phyloP scores from a whole-genome alignment of 2,888 invertebrate species.

The Polylopha cassiicola region DNA sequence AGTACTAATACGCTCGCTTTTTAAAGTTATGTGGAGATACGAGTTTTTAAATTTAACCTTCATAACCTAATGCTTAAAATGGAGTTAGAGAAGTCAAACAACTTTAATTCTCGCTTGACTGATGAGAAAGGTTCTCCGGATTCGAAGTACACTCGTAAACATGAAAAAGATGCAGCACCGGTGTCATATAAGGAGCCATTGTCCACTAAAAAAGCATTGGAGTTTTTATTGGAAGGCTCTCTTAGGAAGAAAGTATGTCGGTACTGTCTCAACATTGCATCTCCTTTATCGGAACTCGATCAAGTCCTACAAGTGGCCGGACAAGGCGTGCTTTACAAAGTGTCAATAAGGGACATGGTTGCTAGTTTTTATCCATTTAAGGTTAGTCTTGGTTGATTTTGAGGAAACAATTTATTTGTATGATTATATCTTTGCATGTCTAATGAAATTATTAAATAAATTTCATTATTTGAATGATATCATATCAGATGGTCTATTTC shows the following conservation, averaged over 20 bases:
- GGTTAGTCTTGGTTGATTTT: constrained; percentile 35
- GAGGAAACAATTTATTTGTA: constrained; percentile 11
- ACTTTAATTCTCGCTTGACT: constrained; percentile 3
- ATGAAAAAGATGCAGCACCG: background rate
- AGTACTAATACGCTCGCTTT: too few species aligned
- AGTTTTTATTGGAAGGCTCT: constrained; percentile 50
- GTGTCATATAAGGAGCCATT: constrained; percentile 30
- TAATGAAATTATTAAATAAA: too few species aligned
- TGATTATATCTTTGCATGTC: too few species aligned
- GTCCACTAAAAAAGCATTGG: constrained; percentile 53
- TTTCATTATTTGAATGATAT: too few species aligned
- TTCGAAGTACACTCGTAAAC: background rate
- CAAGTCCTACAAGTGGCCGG: constrained; percentile 52
- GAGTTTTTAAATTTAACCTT: background rate
- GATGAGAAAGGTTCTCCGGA: constrained; percentile 2
- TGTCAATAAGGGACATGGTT: constrained; percentile 57
- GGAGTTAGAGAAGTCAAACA: constrained; percentile 14
- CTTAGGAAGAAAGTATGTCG: constrained; percentile 54
- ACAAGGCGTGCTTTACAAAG: constrained; percentile 46
- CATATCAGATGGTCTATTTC: too few species aligned
- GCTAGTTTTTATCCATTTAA: constrained; percentile 63
- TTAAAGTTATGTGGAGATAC: background rate
- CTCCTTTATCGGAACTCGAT: constrained; percentile 50
- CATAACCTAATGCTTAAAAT: constrained; percentile 15
- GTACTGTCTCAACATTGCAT: constrained; percentile 50